Base-by-base conservation (phyloP, 2,797 vertebrate genomes). In the Trematomus bernacchii region DNA sequence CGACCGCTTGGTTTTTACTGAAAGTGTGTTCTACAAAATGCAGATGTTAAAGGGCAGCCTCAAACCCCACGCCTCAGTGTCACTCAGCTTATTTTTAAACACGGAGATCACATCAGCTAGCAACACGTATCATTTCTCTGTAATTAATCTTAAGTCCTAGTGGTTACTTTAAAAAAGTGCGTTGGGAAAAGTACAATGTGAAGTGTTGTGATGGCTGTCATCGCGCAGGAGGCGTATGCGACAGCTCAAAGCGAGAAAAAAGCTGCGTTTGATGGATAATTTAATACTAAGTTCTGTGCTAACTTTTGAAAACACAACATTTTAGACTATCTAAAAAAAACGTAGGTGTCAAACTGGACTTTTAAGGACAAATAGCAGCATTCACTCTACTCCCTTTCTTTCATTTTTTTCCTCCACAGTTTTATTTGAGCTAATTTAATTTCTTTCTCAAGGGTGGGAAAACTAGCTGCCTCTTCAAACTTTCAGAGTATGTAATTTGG, bases 401-500 rank as follows among this genome's bases (percentile, higher is more conserved):
- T 37, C 33, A 7, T 37, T 37, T 37, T 37, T 37, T 37, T 37
- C 44, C 59, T 59, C 27, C 50, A 47, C 72, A 57, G 72, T 89
- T 92, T 89, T 87, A 86, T 89, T 90, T 82, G 60, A 87, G 87
- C 84, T 92, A 92, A 93, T 93, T 93, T 85, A 82, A 91, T 93
- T 92, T 93, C 77, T 92, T 91, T 93, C 92, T 93, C 88, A 82
- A 87, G 92, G 91, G 90, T 90, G 88, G 86, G 76, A 82, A 86
- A 91, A 91, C 87, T 85, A 85, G 86, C 87, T 88, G 87, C 90
- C 90, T 92, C 90, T 89, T 91, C 91, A 91, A 93, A 94, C 92
- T 94, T 94, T 92, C 86, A 77, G 86, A 87, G 81, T 93, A 89
- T 92, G 91, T 94, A 94, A 93, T 94, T 94, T 93, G 90, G 93